Evolutionary conservation across 2,113 vertebrate genomes (phyloP).

Genomic region (human (Homo sapiens)): DNA sequence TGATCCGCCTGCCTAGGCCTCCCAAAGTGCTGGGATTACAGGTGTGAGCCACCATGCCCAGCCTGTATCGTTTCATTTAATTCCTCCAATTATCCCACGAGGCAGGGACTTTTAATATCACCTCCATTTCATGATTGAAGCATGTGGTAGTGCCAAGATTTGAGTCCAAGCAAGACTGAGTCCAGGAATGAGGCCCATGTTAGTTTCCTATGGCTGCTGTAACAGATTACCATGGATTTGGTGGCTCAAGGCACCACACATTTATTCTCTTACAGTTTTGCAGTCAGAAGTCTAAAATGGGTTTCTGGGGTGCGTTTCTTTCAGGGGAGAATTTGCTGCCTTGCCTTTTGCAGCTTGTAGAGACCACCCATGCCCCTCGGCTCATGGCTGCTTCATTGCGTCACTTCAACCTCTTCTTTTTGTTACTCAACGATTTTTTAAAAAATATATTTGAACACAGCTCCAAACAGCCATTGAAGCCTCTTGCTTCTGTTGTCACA

Average conservation of each 20-base stretch:
- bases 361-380: neutral
- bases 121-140: neutral
- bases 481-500: neutral
- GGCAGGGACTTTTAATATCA: neutral
- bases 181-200: neutral
- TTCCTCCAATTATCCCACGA: neutral
- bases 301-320: neutral
- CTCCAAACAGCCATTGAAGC: too few species aligned
- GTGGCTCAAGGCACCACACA: neutral
- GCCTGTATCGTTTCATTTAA: neutral
- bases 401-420: neutral
- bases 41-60: too few species aligned
- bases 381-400: accelerated
- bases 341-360: neutral
- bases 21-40: too few species aligned
- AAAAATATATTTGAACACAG: too few species aligned
- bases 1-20: too few species aligned
- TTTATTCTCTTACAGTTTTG: neutral
- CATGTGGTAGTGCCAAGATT: neutral
- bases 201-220: neutral
- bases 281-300: neutral
- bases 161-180: neutral
- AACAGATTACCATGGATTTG: neutral
- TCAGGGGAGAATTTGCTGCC: neutral
- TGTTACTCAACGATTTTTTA: too few species aligned